phyloP scores from a whole-genome alignment of 1,140 invertebrate genomes.

The Oreohelix idahoensis region DNA sequence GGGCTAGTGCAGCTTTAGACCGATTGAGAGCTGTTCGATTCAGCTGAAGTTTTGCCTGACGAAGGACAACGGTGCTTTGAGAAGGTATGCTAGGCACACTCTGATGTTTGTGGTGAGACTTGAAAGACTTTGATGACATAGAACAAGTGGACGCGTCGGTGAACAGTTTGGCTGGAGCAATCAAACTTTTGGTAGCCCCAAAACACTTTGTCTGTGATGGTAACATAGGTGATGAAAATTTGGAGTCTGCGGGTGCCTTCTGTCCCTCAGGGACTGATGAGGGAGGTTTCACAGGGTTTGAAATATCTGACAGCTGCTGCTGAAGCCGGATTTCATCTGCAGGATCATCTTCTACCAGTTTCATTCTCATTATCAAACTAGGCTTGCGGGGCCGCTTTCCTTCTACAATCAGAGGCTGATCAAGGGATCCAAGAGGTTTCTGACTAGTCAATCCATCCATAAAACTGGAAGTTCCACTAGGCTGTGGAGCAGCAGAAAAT shows the following conservation, averaged over 20 bases:
- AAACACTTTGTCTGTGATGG: neutral
- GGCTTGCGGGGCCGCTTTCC: constrained; percentile 71
- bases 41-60: constrained; percentile 69
- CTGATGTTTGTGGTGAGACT: neutral
- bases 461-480: constrained; percentile 31
- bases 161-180: constrained; percentile 39
- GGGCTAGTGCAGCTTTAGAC: constrained; percentile 68
- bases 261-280: neutral
- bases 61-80: constrained; percentile 54
- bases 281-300: neutral
- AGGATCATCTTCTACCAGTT: constrained; percentile 52
- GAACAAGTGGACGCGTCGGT: constrained; percentile 9
- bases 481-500: constrained; percentile 39
- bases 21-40: constrained; percentile 65
- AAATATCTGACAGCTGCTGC: constrained; percentile 14
- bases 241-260: neutral
- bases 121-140: constrained; percentile 11
- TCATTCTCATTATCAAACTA: constrained; percentile 64
- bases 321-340: constrained; percentile 42
- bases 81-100: neutral
- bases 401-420: constrained; percentile 69
- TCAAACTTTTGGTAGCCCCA: constrained; percentile 27
- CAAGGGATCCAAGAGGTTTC: constrained; percentile 48
- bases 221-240: neutral
- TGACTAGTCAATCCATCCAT: constrained; percentile 10